Conservation (phyloP, 2,888 invertebrate genomes). For the Lasioglossum marginatum region DNA sequence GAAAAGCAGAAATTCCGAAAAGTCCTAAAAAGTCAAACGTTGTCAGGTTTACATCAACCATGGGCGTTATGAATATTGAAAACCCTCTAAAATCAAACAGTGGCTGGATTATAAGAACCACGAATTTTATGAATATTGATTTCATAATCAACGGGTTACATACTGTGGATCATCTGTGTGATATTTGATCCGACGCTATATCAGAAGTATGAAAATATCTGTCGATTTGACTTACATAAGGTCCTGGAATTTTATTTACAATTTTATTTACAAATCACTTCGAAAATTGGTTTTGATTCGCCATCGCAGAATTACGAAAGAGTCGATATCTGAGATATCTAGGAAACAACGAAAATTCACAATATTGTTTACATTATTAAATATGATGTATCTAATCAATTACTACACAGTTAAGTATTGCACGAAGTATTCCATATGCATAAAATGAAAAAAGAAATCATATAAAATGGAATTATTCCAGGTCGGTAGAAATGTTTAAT, state of each 20-base stretch:
- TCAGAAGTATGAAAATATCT: background rate
- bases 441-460: too few relatives aligned
- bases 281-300: too few relatives aligned
- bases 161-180: background rate
- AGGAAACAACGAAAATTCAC: background rate
- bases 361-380: too few relatives aligned
- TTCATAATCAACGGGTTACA: conserved; percentile 11
- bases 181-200: background rate
- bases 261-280: background rate
- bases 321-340: background rate
- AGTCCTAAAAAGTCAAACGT: conserved; percentile 14
- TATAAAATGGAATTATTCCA: too few relatives aligned
- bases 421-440: too few relatives aligned
- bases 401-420: too few relatives aligned
- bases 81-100: conserved; percentile 2
- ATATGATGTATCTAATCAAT: too few relatives aligned
- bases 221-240: background rate
- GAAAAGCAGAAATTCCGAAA: conserved; percentile 10
- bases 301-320: too few relatives aligned
- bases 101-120: conserved; percentile 13
- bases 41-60: conserved; percentile 15
- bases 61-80: conserved; percentile 7
- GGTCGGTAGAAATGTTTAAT: too few relatives aligned
- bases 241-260: background rate
- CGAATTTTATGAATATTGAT: conserved; percentile 15